Evolutionary conservation across 1,140 invertebrate genomes (phyloP).

Genomic region (Dendrolimus punctatus): DNA sequence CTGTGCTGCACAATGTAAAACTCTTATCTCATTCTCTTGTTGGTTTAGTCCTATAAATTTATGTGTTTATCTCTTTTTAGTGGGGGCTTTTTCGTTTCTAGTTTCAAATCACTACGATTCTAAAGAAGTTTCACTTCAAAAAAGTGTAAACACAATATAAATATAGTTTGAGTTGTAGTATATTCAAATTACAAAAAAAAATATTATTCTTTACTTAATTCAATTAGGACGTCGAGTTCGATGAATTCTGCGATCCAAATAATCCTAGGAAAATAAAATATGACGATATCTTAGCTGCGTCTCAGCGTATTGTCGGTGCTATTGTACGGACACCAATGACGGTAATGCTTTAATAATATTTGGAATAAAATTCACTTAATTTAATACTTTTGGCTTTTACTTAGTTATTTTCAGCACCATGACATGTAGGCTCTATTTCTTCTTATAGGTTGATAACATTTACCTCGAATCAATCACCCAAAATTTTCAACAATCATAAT

Average conservation of each 20-base stretch:
- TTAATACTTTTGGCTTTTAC: background rate
- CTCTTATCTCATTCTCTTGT: no score
- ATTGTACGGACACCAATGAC: conserved; percentile 39
- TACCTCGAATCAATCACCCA: background rate
- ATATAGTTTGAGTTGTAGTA: no score
- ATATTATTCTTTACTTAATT: background rate
- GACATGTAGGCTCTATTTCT: background rate
- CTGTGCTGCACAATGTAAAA: no score
- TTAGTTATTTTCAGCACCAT: background rate
- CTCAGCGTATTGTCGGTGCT: conserved; percentile 32
- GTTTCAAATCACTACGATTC: no score
- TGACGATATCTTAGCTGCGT: conserved; percentile 49
- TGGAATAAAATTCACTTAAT: background rate
- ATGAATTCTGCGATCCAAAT: conserved; percentile 44
- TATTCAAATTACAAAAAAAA: no score
- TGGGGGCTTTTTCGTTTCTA: no score
- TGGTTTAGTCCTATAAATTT: no score
- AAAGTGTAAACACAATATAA: no score
- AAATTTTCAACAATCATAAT: background rate
- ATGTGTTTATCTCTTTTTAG: no score
- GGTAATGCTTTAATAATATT: conserved; percentile 20
- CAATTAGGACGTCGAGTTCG: conserved; percentile 34
- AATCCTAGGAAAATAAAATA: conserved; percentile 49
- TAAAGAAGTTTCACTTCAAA: no score
- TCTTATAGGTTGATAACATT: background rate